Base-by-base conservation (phyloP, 2,797 vertebrate species). In the Triplophysa bombifrons region DNA sequence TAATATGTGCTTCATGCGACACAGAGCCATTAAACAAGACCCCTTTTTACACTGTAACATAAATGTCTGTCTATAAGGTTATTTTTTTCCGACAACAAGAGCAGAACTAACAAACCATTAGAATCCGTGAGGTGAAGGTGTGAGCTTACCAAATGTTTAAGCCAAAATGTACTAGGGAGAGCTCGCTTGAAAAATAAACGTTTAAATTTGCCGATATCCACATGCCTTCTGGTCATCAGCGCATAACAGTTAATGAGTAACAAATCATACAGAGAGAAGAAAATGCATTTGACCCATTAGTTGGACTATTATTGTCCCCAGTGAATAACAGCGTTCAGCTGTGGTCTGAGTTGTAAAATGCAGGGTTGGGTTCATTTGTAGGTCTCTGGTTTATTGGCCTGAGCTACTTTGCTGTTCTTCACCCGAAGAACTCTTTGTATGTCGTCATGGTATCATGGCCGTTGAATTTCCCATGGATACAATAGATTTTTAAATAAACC, bases 1-100 rank as follows among this genome's bases (percentile, higher is more conserved):
- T 94, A 93, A 93, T 84, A 87, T 91, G 90, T 88, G 86, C 88
- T 90, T 88, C 84, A 90, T 89, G 89, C 92, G 92, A 93, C 92
- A 91, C 91, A 90, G 88, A 82, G 88, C 88, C 92, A 85, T 85
- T 74, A 51, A 51, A 84, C 84, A 88, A 85, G 50, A 56, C 12
- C 34, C 5, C 11, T 46, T 78, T 72, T 65, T 65, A 44, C 22
- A 66, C 60, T 65, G 69, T 79, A 79, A 56, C 48, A 55, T 46
- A 64, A 65, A 79, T 48, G 9, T 66, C 22, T 20, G 4, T 19
- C 50, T 11, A 17, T 55, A 55, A 71, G 13, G 30, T 20, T 0
- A 65, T 79, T 34, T 79, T 56, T 65, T 72, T 22, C 8, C 38
- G 22, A 72, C 22, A 79, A 72, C 34, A 71, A 64, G 48, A 71